Evolutionary conservation across 1,140 invertebrate genomes (phyloP), one percentile per base, ranked within the genome.

Genomic region (Plutomurus gul): DNA sequence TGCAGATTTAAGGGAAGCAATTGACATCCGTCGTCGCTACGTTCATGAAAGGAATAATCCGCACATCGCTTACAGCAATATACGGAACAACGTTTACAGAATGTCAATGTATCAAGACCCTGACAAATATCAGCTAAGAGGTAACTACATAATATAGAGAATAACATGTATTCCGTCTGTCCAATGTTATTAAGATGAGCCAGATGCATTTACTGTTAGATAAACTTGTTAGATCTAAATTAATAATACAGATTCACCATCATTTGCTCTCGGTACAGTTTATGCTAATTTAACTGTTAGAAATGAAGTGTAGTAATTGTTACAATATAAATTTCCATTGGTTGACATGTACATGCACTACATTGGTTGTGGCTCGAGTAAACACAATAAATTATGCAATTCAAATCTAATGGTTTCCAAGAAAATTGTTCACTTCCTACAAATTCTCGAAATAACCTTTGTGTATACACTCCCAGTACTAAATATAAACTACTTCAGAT

Each of bases 21-120:
- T 75, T 33, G 78, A 76, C 22, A 51, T 80, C 30, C 73, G 78
- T 30, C 36, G 78, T 10, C 51, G 40, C 18, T 80, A 47, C 30
- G 78, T 80, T 37, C 56, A 60, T 22, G 78, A 76, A 3, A 8
- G 78, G 30, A 79, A 75, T 39, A 46, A 60, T 46, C 30, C 49
- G 37, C 33, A 39, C 36, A 40, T 37, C 22, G 39, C 73, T 18
- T 37, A 22, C 27, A 80, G 65, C 16, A n/a, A 56, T 16, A 30
- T 80, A 33, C 37, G 75, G 51, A 36, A 65, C 13, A 51, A 80
- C 16, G 46, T 80, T 46, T 76, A 76, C n/a, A 47, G 78, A n/a
- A 80, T 80, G 78, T 20, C 43, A 11, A 65, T 70, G 51, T 80
- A 80, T 33, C 22, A 76, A 40, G 51, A 80, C 0, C 78, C 78